A percentile compares a stretch with the other conserved stretches of the same genome.
Evolutionary conservation across 1,140 invertebrate genomes (phyloP).

Genomic region (Pogonomyrmex californicus): DNA sequence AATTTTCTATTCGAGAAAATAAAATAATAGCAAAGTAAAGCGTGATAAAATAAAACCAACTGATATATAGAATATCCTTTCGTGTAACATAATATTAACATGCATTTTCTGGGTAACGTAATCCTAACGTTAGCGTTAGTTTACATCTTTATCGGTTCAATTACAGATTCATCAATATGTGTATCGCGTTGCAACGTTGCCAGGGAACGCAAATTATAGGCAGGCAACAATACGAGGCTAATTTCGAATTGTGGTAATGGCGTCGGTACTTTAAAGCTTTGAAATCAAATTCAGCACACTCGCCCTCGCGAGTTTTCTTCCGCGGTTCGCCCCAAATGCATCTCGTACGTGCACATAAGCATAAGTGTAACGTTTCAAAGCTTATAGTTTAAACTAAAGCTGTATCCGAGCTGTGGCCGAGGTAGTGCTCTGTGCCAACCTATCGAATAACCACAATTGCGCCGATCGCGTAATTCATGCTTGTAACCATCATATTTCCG

Average conservation of each 20-base stretch:
- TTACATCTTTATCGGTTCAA: not conserved
- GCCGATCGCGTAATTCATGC: slow-evolving; percentile 12
- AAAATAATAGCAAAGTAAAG: not conserved
- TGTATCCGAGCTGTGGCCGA: not conserved
- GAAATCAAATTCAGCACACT: slow-evolving; percentile 43
- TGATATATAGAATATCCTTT: slow-evolving; percentile 6
- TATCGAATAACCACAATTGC: slow-evolving; percentile 60
- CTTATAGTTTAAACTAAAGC: slow-evolving; percentile 22
- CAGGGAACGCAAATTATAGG: slow-evolving; percentile 16
- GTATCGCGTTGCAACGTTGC: not conserved
- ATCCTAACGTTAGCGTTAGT: not conserved
- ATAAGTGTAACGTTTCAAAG: slow-evolving; percentile 29
- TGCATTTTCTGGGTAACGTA: not conserved
- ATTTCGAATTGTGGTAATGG: slow-evolving; percentile 27
- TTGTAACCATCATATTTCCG: slow-evolving; percentile 37
- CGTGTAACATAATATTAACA: slow-evolving; percentile 5
- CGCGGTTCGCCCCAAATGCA: slow-evolving; percentile 3
- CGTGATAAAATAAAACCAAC: not conserved
- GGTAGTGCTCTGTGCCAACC: slow-evolving; percentile 14
- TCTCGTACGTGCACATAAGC: not conserved
- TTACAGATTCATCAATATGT: slow-evolving; percentile 31
- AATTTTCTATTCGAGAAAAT: not conserved
- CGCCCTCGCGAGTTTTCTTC: slow-evolving; percentile 11
- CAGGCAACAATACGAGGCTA: slow-evolving; percentile 4
- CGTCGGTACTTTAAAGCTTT: slow-evolving; percentile 20